Base-by-base conservation (phyloP, 2,888 invertebrate genomes). In the Sphaerolaimus hirsutus region DNA sequence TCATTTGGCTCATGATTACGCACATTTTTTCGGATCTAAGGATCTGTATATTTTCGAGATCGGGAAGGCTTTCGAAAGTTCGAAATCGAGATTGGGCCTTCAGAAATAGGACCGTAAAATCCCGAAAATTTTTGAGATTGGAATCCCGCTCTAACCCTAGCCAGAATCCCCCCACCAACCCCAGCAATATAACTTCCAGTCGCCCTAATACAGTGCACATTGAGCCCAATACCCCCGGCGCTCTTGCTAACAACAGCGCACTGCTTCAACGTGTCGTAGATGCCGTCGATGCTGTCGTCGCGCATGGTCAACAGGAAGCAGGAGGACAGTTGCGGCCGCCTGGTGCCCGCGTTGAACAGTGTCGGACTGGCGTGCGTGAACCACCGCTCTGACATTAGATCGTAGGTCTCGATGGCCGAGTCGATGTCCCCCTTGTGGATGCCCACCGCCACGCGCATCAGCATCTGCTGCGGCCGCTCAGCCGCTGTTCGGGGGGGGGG, bases 311-410 rank as follows among this genome's bases (percentile, higher is more conserved):
- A 65, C 24, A 93, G 71, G 62, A 91, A 97, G 65, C 93, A 93
- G 41, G 89, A 76, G 0, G 89, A 89, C 49, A 97, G 69, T 63
- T 93, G 91, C 17, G 91, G 87, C 29, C 76, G 72, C 21, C 75
- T 75, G 1, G 93, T 91, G 25, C 81, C 91, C 37, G 93, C 83
- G 53, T 89, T 80, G 65, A 91, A 97, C 29, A 97, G 72, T 1
- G 97, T 97, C 1, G 97, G 91, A 26, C 89, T 87, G 2, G 91
- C 93, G 68, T 97, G 93, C 0, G 89, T 97, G 63, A 97, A 97
- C 71, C 81, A 91, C 56, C 79, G 68, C 62, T 89, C 86, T 0
- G 93, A 93, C 55, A 97, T 68, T 49, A 82, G 72, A 64, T 97
- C 86, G 66, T 97, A 97, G 0, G 93, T 91, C 69, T 86, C 81